phyloP scores from a whole-genome alignment of 1,140 invertebrate species.

The Pectinophora gossypiella region DNA sequence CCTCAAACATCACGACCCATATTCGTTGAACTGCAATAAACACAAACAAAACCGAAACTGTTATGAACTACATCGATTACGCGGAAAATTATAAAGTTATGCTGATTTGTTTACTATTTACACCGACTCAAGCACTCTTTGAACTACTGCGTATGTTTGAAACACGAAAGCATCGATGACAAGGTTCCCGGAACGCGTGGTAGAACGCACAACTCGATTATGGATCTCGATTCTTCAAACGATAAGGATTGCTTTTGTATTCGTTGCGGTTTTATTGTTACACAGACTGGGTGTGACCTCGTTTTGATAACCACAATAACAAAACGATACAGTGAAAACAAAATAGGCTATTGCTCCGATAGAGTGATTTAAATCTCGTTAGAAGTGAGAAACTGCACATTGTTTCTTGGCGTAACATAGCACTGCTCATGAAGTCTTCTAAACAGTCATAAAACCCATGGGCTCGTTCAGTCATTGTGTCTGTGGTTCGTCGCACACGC shows the following conservation, averaged over 20 bases:
- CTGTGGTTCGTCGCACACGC: constrained; percentile 36
- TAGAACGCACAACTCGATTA: neutral
- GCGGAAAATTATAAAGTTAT: neutral
- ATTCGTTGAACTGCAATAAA: neutral
- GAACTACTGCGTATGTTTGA: neutral
- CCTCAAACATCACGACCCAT: too few species aligned
- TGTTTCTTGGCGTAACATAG: too few species aligned
- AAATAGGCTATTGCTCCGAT: too few species aligned
- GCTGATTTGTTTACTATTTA: neutral
- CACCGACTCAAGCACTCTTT: neutral
- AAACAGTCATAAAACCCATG: neutral
- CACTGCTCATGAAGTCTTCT: neutral
- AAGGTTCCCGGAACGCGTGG: neutral
- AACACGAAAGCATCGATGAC: neutral
- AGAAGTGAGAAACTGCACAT: too few species aligned
- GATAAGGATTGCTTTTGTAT: neutral
- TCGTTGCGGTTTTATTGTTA: neutral
- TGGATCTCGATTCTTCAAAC: neutral
- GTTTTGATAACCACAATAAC: constrained; percentile 14
- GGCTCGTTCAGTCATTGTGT: constrained; percentile 26
- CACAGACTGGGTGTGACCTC: neutral
- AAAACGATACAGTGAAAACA: too few species aligned
- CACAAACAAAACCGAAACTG: neutral
- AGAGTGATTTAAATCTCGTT: too few species aligned
- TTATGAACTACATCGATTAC: neutral